These are phyloP conservation scores for Phyllostomus discolor DNA, from an alignment of 2,113 vertebrate species.

Conservation along the genomic window DNA sequence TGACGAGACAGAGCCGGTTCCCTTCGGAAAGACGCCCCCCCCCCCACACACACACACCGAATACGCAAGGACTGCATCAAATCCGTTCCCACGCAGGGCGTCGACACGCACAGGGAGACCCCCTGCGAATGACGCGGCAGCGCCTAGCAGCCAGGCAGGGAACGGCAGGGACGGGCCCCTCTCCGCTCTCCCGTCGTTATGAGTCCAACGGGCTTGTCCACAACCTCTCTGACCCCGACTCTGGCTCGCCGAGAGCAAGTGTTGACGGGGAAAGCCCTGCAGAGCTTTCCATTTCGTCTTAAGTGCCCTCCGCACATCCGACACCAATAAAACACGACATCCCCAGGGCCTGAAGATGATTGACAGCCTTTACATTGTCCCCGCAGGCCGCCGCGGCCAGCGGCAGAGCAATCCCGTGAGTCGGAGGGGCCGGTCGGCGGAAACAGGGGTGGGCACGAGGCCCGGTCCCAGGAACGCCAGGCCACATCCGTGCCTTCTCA, in stretches of 20 bases:
- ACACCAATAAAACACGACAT: constrained; percentile 41
- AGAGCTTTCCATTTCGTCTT: constrained; percentile 44
- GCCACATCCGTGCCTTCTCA: not conserved
- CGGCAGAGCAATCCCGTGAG: not conserved
- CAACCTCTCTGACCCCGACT: not conserved
- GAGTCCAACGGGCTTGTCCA: constrained; percentile 21
- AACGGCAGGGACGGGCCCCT: not conserved
- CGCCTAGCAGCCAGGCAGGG: constrained; percentile 19
- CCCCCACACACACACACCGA: not conserved
- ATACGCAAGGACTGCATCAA: not conserved
- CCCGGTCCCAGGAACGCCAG: not conserved
- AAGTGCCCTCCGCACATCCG: not conserved
- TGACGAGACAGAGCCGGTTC: not conserved
- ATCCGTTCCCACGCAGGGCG: not conserved
- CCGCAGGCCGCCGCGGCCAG: not conserved
- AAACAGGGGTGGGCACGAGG: not conserved
- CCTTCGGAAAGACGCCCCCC: not conserved
- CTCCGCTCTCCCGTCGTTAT: not conserved
- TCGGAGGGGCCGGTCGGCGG: not conserved
- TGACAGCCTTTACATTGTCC: not conserved
- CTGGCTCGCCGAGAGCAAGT: not conserved
- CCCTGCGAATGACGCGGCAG: constrained; percentile 44
- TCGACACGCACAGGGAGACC: constrained; percentile 27
- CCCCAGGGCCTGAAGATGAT: not conserved
- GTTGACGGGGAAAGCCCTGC: not conserved